Percentiles rank a stretch among this genome's conserved stretches.
Evolutionary conservation across 2,797 vertebrate genomes (phyloP).

Genomic region (Ispidina lecontei): DNA sequence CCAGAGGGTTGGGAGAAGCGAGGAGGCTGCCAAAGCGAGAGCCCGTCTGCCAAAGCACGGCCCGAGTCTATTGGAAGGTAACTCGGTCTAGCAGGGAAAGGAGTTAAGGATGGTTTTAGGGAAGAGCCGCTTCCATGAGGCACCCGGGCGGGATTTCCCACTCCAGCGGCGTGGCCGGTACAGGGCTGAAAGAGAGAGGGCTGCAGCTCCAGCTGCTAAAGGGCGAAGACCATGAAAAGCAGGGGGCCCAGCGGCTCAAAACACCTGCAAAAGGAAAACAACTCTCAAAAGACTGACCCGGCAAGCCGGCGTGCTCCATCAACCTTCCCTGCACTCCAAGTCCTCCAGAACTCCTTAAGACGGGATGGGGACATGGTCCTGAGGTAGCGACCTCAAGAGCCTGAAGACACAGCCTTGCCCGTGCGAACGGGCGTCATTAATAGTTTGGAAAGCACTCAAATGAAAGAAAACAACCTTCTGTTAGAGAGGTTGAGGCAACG

Average conservation of each 20-base stretch:
- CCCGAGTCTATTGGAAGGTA: constrained; percentile 54
- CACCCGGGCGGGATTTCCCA: constrained; percentile 63
- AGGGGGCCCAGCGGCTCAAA: constrained; percentile 55
- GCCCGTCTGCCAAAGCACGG: constrained; percentile 42
- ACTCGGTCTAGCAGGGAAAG: constrained; percentile 67
- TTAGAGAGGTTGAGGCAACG: constrained; percentile 28
- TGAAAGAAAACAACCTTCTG: background rate
- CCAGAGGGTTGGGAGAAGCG: constrained; percentile 60
- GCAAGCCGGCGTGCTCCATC: constrained; percentile 28
- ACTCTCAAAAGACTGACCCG: constrained; percentile 65
- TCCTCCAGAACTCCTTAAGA: constrained; percentile 40
- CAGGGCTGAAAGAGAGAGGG: constrained; percentile 65
- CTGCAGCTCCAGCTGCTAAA: constrained; percentile 67
- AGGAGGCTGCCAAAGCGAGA: constrained; percentile 66
- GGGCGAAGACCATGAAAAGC: constrained; percentile 66
- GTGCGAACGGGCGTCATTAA: background rate
- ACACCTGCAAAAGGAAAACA: constrained; percentile 73
- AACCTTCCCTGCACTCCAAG: constrained; percentile 32
- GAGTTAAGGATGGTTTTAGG: constrained; percentile 62
- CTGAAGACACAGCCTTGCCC: constrained; percentile 30
- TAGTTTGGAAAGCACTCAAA: constrained; percentile 43
- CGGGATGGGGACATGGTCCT: background rate
- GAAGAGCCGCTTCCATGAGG: constrained; percentile 62
- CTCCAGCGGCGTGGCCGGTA: constrained; percentile 58
- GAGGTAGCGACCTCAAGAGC: constrained; percentile 40